These are phyloP conservation scores for Pediacus dermestoides DNA, from an alignment of 2,888 invertebrate genomes.

Conservation along the genomic window DNA sequence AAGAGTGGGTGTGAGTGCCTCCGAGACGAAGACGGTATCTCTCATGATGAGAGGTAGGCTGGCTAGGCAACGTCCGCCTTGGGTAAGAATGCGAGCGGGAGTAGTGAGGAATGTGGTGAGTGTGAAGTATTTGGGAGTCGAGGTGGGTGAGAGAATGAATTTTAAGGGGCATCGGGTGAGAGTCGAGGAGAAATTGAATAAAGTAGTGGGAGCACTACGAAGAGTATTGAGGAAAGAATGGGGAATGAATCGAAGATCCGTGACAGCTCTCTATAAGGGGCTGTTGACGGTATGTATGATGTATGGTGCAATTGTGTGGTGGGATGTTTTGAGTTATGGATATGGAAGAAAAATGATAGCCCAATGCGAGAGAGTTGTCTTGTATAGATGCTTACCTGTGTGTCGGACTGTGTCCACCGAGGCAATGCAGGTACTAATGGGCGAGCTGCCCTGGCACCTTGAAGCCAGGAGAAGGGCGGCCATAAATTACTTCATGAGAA, in stretches of 20 bases:
- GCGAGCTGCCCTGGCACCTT: not conserved
- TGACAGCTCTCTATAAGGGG: not conserved
- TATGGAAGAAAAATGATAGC: not conserved
- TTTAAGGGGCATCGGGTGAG: not conserved
- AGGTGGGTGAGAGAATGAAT: not conserved
- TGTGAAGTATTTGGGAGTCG: not conserved
- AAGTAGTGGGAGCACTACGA: constrained; percentile 1
- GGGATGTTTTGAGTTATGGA: not conserved
- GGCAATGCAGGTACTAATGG: constrained; percentile 1
- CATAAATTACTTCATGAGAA: too few relatives aligned
- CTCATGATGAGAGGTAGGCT: not conserved
- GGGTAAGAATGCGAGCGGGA: not conserved
- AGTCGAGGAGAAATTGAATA: not conserved
- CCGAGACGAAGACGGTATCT: not conserved
- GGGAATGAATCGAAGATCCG: not conserved
- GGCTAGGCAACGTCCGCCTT: not conserved
- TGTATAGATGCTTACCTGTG: not conserved
- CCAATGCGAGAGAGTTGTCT: too few relatives aligned
- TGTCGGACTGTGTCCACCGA: not conserved
- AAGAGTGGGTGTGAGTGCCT: not conserved
- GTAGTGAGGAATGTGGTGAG: not conserved
- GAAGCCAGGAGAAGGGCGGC: not conserved
- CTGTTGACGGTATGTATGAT: constrained; percentile 1
- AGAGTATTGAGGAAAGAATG: constrained; percentile 2
- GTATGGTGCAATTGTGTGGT: too few relatives aligned